phyloP scores from a whole-genome alignment of 2,888 invertebrate species.

The Pyrochroa serraticornis region DNA sequence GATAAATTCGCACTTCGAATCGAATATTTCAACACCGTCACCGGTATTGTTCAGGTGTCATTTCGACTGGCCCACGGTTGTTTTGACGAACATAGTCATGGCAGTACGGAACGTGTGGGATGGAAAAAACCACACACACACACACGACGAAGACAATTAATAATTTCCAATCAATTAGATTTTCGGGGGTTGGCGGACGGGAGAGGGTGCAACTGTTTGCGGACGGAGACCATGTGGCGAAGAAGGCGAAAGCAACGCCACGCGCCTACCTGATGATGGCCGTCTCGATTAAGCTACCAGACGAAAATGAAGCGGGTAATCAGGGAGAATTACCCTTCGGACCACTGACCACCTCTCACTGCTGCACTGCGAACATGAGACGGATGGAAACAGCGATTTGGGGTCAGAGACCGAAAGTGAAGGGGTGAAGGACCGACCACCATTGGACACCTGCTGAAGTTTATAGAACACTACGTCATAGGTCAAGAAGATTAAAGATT shows the following conservation, averaged over 20 bases:
- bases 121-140: background rate
- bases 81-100: slow-evolving; percentile 9
- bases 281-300: slow-evolving; percentile 17
- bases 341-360: no score
- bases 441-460: no score
- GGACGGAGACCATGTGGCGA: slow-evolving; percentile 37
- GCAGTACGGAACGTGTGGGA: slow-evolving; percentile 20
- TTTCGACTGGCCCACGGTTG: slow-evolving; percentile 5
- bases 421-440: no score
- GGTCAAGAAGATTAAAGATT: no score
- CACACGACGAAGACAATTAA: slow-evolving; percentile 31
- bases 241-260: slow-evolving; percentile 29
- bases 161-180: slow-evolving; percentile 43
- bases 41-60: slow-evolving; percentile 15
- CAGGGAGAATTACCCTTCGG: slow-evolving; percentile 12
- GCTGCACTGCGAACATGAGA: no score
- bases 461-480: no score
- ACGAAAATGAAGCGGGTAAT: slow-evolving; percentile 23
- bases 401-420: no score
- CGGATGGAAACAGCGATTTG: no score
- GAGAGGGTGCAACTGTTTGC: slow-evolving; percentile 37
- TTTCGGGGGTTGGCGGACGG: slow-evolving; percentile 26
- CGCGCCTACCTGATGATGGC: slow-evolving; percentile 41
- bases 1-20: slow-evolving; percentile 1
- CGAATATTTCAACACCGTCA: slow-evolving; percentile 7